Conservation (phyloP, 2,888 invertebrate genomes). For the Agriopis marginaria region DNA sequence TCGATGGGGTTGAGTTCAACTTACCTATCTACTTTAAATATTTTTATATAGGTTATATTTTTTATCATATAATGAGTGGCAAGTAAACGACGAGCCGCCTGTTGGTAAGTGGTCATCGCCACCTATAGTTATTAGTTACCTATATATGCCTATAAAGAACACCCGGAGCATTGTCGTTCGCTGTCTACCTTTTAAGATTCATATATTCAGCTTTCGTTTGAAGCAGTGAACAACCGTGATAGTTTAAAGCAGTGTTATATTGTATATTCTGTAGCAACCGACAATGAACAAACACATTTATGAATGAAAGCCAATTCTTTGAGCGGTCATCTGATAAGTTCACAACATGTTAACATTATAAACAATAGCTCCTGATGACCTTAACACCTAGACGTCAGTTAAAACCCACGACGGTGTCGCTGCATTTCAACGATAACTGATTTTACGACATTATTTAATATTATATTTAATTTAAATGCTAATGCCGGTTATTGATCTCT, state of each 20-base stretch:
- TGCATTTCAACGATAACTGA: conserved; percentile 29
- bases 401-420: conserved; percentile 21
- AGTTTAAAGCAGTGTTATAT: no score
- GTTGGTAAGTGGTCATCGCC: no score
- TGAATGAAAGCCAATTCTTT: not conserved
- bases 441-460: conserved; percentile 2
- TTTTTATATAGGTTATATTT: not conserved
- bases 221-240: not conserved
- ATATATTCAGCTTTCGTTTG: no score
- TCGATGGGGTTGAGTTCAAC: conserved; percentile 19
- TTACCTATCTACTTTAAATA: not conserved
- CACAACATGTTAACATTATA: conserved; percentile 11
- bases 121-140: no score
- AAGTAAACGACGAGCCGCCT: no score
- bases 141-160: no score
- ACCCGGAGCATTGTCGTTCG: no score
- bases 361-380: conserved; percentile 33
- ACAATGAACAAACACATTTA: not conserved
- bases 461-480: conserved; percentile 25
- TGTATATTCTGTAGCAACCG: not conserved
- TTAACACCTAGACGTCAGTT: conserved; percentile 30
- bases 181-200: no score
- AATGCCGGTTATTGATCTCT: conserved; percentile 25
- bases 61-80: no score
- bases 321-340: conserved; percentile 16